Percentiles rank a stretch among this genome's conserved stretches.
These are phyloP conservation scores for Metaphire vulgaris DNA, from an alignment of 1,140 invertebrate species.

Conservation along the genomic window DNA sequence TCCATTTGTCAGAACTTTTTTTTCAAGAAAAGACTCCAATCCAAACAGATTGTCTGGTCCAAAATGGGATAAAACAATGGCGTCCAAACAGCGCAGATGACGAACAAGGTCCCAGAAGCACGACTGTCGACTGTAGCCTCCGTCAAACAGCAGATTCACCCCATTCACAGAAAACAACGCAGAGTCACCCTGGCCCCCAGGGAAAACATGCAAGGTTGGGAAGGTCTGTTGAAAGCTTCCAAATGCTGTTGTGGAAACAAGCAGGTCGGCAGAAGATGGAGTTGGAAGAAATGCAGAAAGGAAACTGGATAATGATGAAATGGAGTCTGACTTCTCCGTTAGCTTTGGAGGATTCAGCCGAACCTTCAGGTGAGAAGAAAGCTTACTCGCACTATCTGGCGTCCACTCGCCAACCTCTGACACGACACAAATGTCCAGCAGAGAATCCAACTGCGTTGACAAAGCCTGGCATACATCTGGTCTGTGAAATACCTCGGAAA, in stretches of 20 bases:
- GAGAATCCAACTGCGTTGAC: slow-evolving; percentile 77
- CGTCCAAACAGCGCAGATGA: slow-evolving; percentile 86
- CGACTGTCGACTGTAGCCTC: slow-evolving; percentile 72
- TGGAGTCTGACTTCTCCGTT: slow-evolving; percentile 38
- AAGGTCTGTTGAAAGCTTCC: slow-evolving; percentile 92
- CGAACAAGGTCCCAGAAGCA: slow-evolving; percentile 96
- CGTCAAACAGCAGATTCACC: slow-evolving; percentile 76
- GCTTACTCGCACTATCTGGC: slow-evolving; percentile 63
- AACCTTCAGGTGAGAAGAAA: slow-evolving; percentile 53
- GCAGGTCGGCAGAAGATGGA: slow-evolving; percentile 64
- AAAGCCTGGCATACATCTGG: slow-evolving; percentile 82
- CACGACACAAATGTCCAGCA: slow-evolving; percentile 80
- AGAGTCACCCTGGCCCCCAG: slow-evolving; percentile 89
- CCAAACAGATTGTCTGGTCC: slow-evolving; percentile 86
- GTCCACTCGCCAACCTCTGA: slow-evolving; percentile 76
- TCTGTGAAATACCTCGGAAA: slow-evolving; percentile 82
- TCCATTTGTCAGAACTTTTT: slow-evolving; percentile 54
- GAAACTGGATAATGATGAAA: slow-evolving; percentile 56
- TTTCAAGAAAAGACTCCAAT: slow-evolving; percentile 67
- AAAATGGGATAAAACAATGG: slow-evolving; percentile 81
- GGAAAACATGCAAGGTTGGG: slow-evolving; percentile 94
- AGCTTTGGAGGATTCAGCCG: slow-evolving; percentile 47
- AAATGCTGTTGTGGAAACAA: slow-evolving; percentile 87
- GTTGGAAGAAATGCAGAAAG: slow-evolving; percentile 48
- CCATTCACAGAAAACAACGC: slow-evolving; percentile 94